Evolutionary conservation across 2,797 vertebrate genomes (phyloP), one percentile per base, ranked within the genome.

Genomic region (Molossus alvarezi): DNA sequence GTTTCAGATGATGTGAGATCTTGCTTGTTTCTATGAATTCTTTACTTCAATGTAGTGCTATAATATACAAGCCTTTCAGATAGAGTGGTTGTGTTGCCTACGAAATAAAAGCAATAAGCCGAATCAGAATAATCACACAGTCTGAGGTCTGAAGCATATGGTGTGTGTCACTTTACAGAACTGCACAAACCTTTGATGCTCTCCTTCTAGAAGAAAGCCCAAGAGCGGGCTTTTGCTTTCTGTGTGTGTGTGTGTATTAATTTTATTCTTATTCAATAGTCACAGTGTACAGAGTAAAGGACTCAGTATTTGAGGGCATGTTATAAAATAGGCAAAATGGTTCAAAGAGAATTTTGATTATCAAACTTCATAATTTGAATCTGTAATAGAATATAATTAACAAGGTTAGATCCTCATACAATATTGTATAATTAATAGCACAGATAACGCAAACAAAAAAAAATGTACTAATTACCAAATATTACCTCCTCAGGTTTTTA

Each of bases 1-100:
- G 76, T 88, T 88, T 20, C 29, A 48, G 73, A 0, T 1, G 77
- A 93, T 69, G 58, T 27, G 57, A 90, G 77, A 4, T 2, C 58
- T 94, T 93, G 58, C 17, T 92, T 92, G 86, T 84, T 93, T 60
- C 93, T 90, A 88, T 95, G 89, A 95, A 95, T 88, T 81, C 95
- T 97, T 91, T 27, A 14, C 64, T 95, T 96, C 45, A 15, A 73
- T 33, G 15, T 1, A 65, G 17, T 9, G 71, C 79, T 64, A 27
- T 51, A 51, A 60, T 95, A 88, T 72, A 91, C 71, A 85, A 64
- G 87, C 1, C 92, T 95, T 93, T 97, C 79, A 89, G 82, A 75
- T 80, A 69, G 25, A 29, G 84, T 64, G 64, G 67, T 2, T 71
- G 80, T 92, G 86, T 73, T 91, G 96, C 65, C 45, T 23, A 33